Percentiles rank a stretch among this genome's conserved stretches.
Evolutionary conservation across 2,888 invertebrate species (phyloP).

Genomic region (Buathra laborator): DNA sequence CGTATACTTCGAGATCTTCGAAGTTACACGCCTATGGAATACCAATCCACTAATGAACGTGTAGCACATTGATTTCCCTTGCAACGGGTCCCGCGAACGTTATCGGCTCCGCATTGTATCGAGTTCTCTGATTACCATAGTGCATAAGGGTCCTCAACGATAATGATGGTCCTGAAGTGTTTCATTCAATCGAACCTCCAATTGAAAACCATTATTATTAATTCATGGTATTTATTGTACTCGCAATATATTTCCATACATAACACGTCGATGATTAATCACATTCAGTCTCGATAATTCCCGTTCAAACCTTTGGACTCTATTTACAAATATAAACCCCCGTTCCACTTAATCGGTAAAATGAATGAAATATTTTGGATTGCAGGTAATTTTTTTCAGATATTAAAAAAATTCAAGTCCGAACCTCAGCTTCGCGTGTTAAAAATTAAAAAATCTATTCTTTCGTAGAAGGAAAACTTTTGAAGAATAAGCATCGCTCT

Average conservation of each 20-base stretch:
- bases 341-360: not conserved
- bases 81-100: constrained; percentile 33
- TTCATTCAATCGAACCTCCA: constrained; percentile 58
- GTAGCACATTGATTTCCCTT: not conserved
- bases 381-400: not conserved
- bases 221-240: constrained; percentile 56
- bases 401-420: not conserved
- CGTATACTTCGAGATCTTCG: not conserved
- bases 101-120: constrained; percentile 56
- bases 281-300: constrained; percentile 15
- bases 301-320: not conserved
- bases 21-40: not conserved
- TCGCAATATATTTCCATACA: not conserved
- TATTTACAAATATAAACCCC: not conserved
- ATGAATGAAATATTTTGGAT: not conserved
- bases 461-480: not conserved
- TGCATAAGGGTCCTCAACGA: constrained; percentile 58
- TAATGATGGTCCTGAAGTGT: constrained; percentile 62
- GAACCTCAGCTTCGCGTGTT: not conserved
- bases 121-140: constrained; percentile 59
- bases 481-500: not conserved
- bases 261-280: constrained; percentile 37
- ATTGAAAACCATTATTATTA: constrained; percentile 54
- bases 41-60: not conserved
- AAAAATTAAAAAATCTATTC: not conserved